phyloP scores from a whole-genome alignment of 2,113 vertebrate genomes.

The Sciurus niger region DNA sequence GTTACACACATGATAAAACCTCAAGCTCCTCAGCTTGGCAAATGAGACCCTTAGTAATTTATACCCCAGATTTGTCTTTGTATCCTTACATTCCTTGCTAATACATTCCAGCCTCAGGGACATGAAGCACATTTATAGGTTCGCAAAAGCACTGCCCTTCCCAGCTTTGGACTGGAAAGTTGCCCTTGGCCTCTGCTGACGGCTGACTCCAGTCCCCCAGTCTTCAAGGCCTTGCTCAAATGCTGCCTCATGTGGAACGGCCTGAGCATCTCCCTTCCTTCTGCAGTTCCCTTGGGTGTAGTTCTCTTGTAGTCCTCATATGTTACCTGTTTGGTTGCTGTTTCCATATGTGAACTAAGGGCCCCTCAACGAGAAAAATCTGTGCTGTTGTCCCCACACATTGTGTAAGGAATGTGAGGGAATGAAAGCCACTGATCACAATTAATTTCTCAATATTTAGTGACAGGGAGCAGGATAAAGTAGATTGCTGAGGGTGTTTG shows the following conservation, averaged over 20 bases:
- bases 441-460: not conserved
- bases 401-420: not conserved
- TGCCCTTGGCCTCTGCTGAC: not conserved
- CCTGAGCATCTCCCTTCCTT: not conserved
- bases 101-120: not conserved
- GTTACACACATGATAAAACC: slow-evolving; percentile 37
- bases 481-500: not conserved
- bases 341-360: not conserved
- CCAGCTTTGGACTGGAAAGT: not conserved
- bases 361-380: not conserved
- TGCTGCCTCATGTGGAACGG: not conserved
- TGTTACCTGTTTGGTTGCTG: not conserved
- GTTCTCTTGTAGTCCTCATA: not conserved
- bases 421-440: not conserved
- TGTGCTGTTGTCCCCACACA: not conserved
- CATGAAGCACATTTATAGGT: not conserved
- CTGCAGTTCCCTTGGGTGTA: too few relatives aligned
- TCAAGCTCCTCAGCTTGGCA: not conserved
- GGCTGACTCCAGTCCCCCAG: not conserved
- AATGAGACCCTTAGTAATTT: not conserved
- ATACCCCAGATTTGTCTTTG: not conserved
- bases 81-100: not conserved
- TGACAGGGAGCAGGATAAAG: not conserved
- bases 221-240: not conserved
- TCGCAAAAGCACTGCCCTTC: not conserved